Evolutionary conservation across 2,888 invertebrate species (phyloP).

Genomic region (Argyresthia goedartella): DNA sequence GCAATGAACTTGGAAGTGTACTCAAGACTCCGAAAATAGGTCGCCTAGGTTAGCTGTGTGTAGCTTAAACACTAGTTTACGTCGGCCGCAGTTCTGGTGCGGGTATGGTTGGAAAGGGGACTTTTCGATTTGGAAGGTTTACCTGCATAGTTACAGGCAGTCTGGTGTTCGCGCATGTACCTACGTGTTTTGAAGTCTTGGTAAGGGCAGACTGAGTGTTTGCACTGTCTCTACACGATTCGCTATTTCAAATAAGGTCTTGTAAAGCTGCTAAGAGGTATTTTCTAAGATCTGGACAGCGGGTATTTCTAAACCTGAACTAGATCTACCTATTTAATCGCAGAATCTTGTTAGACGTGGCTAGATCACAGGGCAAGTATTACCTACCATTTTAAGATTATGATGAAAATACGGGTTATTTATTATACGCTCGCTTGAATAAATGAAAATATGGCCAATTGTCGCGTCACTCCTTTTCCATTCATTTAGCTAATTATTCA

Average conservation of each 20-base stretch:
- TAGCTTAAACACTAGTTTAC: not conserved
- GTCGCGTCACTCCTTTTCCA: no score
- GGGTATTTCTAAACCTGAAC: no score
- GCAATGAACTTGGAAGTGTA: slow-evolving; percentile 13
- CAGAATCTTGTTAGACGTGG: no score
- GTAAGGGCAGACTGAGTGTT: not conserved
- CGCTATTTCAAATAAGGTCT: not conserved
- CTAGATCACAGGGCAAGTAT: no score
- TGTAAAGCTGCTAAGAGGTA: not conserved
- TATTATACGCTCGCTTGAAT: no score
- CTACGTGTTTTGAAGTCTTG: not conserved
- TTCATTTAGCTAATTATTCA: no score
- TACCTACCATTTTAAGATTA: no score
- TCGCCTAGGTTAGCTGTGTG: slow-evolving; percentile 18
- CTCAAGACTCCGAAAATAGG: slow-evolving; percentile 16
- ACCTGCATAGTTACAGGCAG: slow-evolving; percentile 27
- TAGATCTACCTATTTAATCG: no score
- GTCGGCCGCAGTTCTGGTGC: not conserved
- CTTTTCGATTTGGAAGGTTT: slow-evolving; percentile 13
- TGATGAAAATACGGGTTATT: no score
- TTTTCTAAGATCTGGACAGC: no score
- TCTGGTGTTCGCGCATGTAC: not conserved
- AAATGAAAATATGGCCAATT: no score
- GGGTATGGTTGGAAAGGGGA: not conserved
- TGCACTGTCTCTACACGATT: not conserved